These are phyloP conservation scores for Drosophila nr. perissopoda DNA, from an alignment of 2,888 invertebrate genomes.

Conservation along the genomic window DNA sequence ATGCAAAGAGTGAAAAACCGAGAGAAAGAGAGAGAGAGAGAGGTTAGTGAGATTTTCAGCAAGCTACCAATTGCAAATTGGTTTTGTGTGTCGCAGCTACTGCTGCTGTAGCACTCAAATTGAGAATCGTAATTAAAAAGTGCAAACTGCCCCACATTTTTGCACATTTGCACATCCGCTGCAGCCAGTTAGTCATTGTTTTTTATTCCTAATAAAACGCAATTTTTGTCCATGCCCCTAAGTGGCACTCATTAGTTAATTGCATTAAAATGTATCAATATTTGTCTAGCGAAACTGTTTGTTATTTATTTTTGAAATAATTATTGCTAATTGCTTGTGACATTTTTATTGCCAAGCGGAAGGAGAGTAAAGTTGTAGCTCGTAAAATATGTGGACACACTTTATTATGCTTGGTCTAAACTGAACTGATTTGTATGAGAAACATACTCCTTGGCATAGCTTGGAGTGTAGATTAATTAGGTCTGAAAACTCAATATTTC, in stretches of 20 bases:
- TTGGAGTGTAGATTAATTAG: neutral
- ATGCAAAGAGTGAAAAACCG: slow-evolving; percentile 32
- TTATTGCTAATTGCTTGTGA: slow-evolving; percentile 43
- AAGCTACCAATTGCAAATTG: slow-evolving; percentile 70
- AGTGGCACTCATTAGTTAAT: slow-evolving; percentile 30
- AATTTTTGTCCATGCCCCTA: slow-evolving; percentile 9
- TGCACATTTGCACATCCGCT: slow-evolving; percentile 13
- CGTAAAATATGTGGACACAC: neutral
- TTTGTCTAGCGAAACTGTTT: neutral
- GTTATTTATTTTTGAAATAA: slow-evolving; percentile 35
- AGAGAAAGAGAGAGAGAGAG: slow-evolving; percentile 2
- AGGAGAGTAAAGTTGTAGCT: neutral
- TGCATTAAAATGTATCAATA: slow-evolving; percentile 20
- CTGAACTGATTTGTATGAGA: neutral
- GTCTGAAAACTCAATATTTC: neutral
- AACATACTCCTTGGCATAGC: neutral
- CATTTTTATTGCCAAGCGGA: slow-evolving; percentile 41
- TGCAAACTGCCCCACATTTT: slow-evolving; percentile 61
- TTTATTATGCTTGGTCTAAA: neutral
- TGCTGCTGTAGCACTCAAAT: slow-evolving; percentile 63
- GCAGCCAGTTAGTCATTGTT: slow-evolving; percentile 13
- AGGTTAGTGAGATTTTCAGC: slow-evolving; percentile 43
- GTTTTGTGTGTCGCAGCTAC: slow-evolving; percentile 68
- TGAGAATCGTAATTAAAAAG: slow-evolving; percentile 82
- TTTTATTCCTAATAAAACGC: slow-evolving; percentile 12